Evolutionary conservation across 2,888 invertebrate genomes (phyloP).

Genomic region (Rhagonycha lutea): DNA sequence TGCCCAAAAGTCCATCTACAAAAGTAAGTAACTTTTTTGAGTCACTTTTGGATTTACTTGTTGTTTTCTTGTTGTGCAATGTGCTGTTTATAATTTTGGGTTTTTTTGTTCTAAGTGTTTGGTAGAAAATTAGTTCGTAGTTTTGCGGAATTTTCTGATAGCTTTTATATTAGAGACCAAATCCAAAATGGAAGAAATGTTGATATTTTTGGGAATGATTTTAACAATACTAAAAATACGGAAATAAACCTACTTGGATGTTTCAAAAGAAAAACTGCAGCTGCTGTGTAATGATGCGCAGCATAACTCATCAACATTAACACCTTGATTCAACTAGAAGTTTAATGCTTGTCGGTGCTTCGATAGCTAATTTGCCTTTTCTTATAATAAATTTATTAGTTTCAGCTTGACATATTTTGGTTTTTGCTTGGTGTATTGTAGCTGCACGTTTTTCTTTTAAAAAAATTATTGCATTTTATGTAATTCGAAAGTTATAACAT

Average conservation of each 20-base stretch:
- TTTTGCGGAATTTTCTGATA: neutral
- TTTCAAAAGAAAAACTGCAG: neutral
- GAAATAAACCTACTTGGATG: neutral
- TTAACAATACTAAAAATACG: neutral
- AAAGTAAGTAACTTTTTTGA: conserved; percentile 53
- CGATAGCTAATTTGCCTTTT: neutral
- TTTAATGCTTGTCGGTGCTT: neutral
- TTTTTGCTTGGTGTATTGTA: neutral
- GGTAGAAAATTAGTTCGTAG: neutral
- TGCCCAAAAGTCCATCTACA: conserved; percentile 54
- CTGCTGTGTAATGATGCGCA: neutral
- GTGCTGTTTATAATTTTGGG: conserved; percentile 38
- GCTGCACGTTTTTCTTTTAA: neutral
- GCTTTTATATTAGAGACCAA: neutral
- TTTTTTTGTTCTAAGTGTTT: neutral
- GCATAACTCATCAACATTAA: neutral
- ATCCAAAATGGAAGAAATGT: neutral
- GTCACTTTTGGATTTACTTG: neutral
- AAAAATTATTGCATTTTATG: neutral
- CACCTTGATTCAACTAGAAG: neutral
- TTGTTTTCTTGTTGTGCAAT: conserved; percentile 49
- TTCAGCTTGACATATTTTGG: neutral
- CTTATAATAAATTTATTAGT: neutral
- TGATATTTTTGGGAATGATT: neutral
- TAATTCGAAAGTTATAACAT: neutral